Evolutionary conservation across 2,888 invertebrate genomes (phyloP), one percentile per base, ranked within the genome.

Genomic region (Micoletzkya japonica): DNA sequence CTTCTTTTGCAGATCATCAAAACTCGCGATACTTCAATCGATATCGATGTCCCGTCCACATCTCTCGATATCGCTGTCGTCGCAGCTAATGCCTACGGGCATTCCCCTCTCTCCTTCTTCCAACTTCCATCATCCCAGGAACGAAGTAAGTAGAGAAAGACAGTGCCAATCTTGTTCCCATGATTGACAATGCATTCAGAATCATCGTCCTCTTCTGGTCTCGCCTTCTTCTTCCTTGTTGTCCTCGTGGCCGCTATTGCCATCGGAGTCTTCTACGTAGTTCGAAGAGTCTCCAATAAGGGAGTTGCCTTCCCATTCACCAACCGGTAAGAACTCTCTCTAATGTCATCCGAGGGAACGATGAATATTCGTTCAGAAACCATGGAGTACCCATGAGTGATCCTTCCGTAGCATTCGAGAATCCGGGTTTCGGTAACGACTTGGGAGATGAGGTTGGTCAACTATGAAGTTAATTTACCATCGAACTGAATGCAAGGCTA

Each of bases 361-460:
- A 20, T 32, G 6, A 20, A 26, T 54, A 20, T 52, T 4, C 10
- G 34, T 50, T 14, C 34, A 64, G 64, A 26, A 52, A 64, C 26
- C n/a, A 50, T 28, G 34, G 50, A 50, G 36, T 64, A 17, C 20
- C 64, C 28, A 10, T 63, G 7, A 75, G 76, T 54, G 76, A 79
- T 58, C 77, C 77, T 10, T 73, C 76, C 1, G 79, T 78, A 0
- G 79, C 79, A 4, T 79, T 79, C 52, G 79, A 79, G 58, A 79
- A 79, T 71, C 78, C 78, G 1, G 78, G 76, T 0, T 78, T 73
- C 34, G 75, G 74, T 69, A 69, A 39, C 66, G 70, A 60, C 1
- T 2, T 39, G 44, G 36, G 54, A 26, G 36, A 61, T 24, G 57
- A 37, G 39, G 72, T 60, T 26, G 26, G 61, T 39, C 10, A 20